Percentiles rank a stretch among this genome's conserved stretches.
Evolutionary conservation across 1,140 invertebrate genomes (phyloP).

Genomic region (Tetraneura akinire): DNA sequence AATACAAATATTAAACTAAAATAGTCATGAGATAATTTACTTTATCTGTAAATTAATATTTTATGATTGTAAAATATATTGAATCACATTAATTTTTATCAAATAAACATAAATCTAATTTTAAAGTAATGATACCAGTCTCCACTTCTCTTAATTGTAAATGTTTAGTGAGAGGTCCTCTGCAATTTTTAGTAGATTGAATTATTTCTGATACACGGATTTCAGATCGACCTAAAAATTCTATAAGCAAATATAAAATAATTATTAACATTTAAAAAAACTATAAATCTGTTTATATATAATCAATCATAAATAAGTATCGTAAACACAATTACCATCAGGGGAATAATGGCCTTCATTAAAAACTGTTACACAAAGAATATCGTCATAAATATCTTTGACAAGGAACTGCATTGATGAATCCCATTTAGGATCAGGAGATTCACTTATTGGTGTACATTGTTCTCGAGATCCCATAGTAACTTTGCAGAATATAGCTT

Average conservation of each 20-base stretch:
- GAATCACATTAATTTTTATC: slow-evolving; percentile 54
- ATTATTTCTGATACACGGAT: slow-evolving; percentile 71
- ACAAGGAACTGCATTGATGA: slow-evolving; percentile 82
- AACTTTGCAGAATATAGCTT: slow-evolving; percentile 77
- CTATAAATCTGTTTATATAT: background rate
- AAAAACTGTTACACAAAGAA: slow-evolving; percentile 76
- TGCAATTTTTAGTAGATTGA: slow-evolving; percentile 65
- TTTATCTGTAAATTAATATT: too few relatives aligned
- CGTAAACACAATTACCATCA: slow-evolving; percentile 66
- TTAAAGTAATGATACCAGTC: slow-evolving; percentile 71
- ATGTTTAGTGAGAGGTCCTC: slow-evolving; percentile 71
- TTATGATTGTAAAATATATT: background rate
- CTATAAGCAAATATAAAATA: slow-evolving; percentile 60
- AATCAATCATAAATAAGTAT: slow-evolving; percentile 2
- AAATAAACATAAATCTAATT: slow-evolving; percentile 75
- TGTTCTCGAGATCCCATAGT: slow-evolving; percentile 77
- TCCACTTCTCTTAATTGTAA: slow-evolving; percentile 74
- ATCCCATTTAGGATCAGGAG: slow-evolving; percentile 74
- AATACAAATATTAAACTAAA: background rate
- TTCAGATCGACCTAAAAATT: slow-evolving; percentile 77
- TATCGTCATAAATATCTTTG: slow-evolving; percentile 72
- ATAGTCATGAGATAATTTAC: background rate
- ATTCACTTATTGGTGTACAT: slow-evolving; percentile 67
- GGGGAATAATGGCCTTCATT: slow-evolving; percentile 77
- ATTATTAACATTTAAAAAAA: background rate